A percentile compares a stretch with the other conserved stretches of the same genome.
Conservation (phyloP, 2,113 vertebrate species). For the Calypte anna region DNA sequence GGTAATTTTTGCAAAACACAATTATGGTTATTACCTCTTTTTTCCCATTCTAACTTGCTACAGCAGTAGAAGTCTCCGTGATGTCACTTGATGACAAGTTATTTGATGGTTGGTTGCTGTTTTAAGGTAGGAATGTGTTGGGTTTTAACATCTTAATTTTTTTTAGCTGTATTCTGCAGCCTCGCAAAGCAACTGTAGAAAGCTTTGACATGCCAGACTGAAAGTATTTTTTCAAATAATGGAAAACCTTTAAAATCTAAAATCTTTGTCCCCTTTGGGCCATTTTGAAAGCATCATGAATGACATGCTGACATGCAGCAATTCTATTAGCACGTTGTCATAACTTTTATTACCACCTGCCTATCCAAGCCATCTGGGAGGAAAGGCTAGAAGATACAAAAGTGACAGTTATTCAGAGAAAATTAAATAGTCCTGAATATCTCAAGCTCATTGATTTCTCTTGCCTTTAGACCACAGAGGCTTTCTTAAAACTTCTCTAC, state of each 20-base stretch:
- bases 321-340: not conserved
- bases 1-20: not conserved
- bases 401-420: not conserved
- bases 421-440: not conserved
- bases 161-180: not conserved
- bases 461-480: not conserved
- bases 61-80: not conserved
- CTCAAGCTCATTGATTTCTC: not conserved
- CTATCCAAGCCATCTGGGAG: not conserved
- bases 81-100: not conserved
- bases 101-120: not conserved
- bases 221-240: not conserved
- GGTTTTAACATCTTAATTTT: not conserved
- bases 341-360: slow-evolving; percentile 5
- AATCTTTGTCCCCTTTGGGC: not conserved
- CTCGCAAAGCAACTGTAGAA: not conserved
- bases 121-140: not conserved
- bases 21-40: not conserved
- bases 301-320: not conserved
- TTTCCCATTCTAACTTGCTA: not conserved
- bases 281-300: not conserved
- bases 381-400: not conserved
- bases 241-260: not conserved
- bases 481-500: not conserved
- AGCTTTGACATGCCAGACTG: not conserved